Percentiles rank a stretch among this genome's conserved stretches.
Conservation (phyloP, 2,113 vertebrate species). For the Cyprinodon brontotheroides region DNA sequence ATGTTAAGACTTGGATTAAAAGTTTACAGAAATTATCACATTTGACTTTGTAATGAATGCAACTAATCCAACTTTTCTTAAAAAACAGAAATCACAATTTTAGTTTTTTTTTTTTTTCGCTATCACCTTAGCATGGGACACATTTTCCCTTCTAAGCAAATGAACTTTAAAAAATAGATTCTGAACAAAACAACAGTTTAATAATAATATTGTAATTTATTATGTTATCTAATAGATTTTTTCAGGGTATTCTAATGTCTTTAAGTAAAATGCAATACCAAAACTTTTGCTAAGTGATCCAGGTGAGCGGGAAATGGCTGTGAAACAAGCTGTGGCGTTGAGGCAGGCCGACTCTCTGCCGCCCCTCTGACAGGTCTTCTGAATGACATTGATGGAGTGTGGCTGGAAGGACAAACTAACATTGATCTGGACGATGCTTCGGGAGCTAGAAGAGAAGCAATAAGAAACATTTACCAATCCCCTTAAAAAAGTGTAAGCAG, state of each 20-base stretch:
- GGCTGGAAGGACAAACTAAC: conserved; percentile 84
- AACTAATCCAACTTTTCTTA: not conserved
- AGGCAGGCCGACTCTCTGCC: conserved; percentile 86
- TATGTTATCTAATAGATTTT: not conserved
- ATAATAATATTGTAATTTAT: not conserved
- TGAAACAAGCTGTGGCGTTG: conserved; percentile 86
- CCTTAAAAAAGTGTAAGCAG: not conserved
- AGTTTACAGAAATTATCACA: not conserved
- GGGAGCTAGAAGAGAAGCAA: conserved; percentile 78
- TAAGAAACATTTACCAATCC: not conserved
- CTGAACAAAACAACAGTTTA: not conserved
- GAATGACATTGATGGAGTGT: conserved; percentile 86
- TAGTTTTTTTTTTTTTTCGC: not conserved
- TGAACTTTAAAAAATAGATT: not conserved
- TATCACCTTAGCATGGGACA: not conserved
- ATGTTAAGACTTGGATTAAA: not conserved
- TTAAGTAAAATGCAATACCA: conserved; percentile 65
- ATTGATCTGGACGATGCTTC: conserved; percentile 84
- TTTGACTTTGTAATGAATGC: not conserved
- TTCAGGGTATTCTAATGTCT: not conserved
- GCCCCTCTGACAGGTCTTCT: conserved; percentile 82
- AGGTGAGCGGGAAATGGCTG: conserved; percentile 72
- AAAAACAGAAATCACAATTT: not conserved
- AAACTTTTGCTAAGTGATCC: conserved; percentile 74
- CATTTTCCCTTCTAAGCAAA: not conserved